These are phyloP conservation scores for Formica aserva DNA, from an alignment of 2,888 invertebrate species.

Conservation along the genomic window DNA sequence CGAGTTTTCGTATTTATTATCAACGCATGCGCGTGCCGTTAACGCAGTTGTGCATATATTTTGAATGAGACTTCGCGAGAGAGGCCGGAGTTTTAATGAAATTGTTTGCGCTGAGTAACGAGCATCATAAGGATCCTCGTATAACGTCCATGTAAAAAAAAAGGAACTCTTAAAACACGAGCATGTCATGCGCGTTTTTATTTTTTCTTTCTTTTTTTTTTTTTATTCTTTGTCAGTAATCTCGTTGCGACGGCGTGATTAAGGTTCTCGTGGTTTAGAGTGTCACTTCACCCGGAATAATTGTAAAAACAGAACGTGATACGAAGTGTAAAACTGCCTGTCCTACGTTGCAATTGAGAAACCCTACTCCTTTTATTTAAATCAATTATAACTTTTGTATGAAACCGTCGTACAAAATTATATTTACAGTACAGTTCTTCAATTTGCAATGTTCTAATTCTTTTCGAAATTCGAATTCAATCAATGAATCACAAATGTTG, in stretches of 20 bases:
- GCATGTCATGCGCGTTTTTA: conserved; percentile 6
- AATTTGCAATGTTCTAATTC: neutral
- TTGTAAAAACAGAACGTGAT: conserved; percentile 41
- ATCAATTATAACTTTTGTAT: conserved; percentile 15
- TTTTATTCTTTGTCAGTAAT: conserved; percentile 43
- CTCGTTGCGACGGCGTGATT: conserved; percentile 40
- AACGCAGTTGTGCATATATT: conserved; percentile 51
- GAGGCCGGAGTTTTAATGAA: conserved; percentile 68
- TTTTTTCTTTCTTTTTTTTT: conserved; percentile 3
- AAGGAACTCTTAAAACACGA: conserved; percentile 20
- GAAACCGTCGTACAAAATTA: neutral
- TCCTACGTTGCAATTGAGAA: conserved; percentile 2
- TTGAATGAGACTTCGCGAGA: conserved; percentile 51
- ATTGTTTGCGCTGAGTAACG: conserved; percentile 68
- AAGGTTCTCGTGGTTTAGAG: conserved; percentile 36
- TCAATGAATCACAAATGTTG: neutral
- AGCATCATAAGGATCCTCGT: conserved; percentile 56
- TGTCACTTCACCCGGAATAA: conserved; percentile 32
- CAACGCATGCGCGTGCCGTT: conserved; percentile 60
- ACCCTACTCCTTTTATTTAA: conserved; percentile 20
- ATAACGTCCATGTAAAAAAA: conserved; percentile 35
- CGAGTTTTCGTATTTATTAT: conserved; percentile 44
- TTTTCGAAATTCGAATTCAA: neutral
- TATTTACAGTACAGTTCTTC: neutral
- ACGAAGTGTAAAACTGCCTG: neutral